These are phyloP conservation scores for Delia radicum DNA, from an alignment of 1,140 invertebrate genomes.

Conservation along the genomic window DNA sequence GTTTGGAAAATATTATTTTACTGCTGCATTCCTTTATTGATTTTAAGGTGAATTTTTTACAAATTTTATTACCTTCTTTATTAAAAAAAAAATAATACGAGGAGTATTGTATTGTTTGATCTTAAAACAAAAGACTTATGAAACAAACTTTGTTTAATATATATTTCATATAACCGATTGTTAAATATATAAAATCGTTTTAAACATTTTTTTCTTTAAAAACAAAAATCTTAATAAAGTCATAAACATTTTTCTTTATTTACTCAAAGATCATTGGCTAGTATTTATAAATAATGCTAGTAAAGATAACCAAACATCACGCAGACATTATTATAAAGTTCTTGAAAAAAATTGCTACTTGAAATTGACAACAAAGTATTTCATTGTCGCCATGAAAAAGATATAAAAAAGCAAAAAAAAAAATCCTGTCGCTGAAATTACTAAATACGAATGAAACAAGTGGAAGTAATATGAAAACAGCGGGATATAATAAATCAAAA, in stretches of 20 bases:
- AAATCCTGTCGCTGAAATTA: background rate
- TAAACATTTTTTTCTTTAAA: background rate
- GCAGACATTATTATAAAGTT: background rate
- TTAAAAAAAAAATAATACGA: too few relatives aligned
- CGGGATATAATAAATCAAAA: background rate
- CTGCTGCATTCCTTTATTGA: too few relatives aligned
- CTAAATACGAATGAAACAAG: background rate
- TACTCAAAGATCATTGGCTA: background rate
- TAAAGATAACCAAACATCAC: background rate
- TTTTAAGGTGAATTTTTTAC: too few relatives aligned
- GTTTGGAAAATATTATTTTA: too few relatives aligned
- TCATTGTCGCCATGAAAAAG: background rate
- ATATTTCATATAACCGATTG: too few relatives aligned
- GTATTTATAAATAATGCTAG: background rate
- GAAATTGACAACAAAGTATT: conserved; percentile 7
- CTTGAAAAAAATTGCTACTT: conserved; percentile 2
- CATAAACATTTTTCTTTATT: background rate
- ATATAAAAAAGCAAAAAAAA: background rate
- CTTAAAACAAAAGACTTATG: too few relatives aligned
- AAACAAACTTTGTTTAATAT: too few relatives aligned
- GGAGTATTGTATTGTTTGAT: too few relatives aligned
- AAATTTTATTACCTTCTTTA: too few relatives aligned
- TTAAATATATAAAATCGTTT: too few relatives aligned
- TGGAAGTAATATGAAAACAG: background rate
- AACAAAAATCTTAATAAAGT: background rate